Evolutionary conservation across 2,888 invertebrate species (phyloP).

Genomic region (Liopterus haemorrhoidalis): DNA sequence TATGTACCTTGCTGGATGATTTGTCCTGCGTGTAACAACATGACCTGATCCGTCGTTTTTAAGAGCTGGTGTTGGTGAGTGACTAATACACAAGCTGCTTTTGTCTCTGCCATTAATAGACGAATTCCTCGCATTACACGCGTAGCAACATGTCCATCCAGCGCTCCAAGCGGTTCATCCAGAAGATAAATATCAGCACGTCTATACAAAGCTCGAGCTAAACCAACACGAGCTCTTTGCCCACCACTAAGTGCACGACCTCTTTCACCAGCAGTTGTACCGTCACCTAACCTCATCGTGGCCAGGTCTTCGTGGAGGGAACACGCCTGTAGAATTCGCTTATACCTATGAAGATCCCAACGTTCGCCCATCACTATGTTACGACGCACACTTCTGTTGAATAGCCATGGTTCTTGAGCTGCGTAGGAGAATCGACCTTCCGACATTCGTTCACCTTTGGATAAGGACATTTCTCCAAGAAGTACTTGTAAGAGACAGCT

Average conservation of each 20-base stretch:
- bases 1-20: conserved; percentile 58
- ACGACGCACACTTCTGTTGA: conserved; percentile 59
- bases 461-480: conserved; percentile 63
- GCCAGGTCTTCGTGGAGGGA: conserved; percentile 64
- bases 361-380: conserved; percentile 76
- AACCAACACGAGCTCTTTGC: conserved; percentile 62
- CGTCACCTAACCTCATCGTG: conserved; percentile 67
- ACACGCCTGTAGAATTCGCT: conserved; percentile 59
- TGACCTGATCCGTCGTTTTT: conserved; percentile 47
- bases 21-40: conserved; percentile 50
- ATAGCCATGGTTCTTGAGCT: conserved; percentile 79
- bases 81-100: conserved; percentile 62
- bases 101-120: conserved; percentile 64
- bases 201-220: conserved; percentile 60
- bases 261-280: conserved; percentile 73
- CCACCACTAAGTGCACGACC: conserved; percentile 75
- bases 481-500: conserved; percentile 58
- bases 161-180: conserved; percentile 71
- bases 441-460: conserved; percentile 54
- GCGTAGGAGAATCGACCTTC: conserved; percentile 68
- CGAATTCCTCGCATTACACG: too few relatives aligned
- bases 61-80: conserved; percentile 63
- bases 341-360: conserved; percentile 62
- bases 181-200: conserved; percentile 68
- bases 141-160: conserved; percentile 64